phyloP scores from a whole-genome alignment of 2,888 invertebrate species.

The Leptinotarsa rubiginosa region DNA sequence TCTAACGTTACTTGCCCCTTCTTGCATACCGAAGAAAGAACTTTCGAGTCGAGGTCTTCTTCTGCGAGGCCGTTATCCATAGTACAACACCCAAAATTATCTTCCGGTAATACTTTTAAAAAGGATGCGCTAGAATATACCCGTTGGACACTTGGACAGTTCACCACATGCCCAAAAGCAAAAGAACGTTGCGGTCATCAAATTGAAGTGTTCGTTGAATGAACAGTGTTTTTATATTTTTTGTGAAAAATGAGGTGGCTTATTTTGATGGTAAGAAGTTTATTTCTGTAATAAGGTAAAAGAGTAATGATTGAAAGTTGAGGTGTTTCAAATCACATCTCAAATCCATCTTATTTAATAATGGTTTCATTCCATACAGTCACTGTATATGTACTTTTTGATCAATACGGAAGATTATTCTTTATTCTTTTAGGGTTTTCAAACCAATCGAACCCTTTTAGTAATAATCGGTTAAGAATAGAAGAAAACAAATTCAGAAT shows the following conservation, averaged over 20 bases:
- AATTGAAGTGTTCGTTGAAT: slow-evolving; percentile 15
- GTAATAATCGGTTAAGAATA: too few species aligned
- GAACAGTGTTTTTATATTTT: slow-evolving; percentile 32
- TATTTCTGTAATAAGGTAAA: background rate
- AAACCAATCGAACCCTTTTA: too few species aligned
- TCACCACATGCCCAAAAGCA: slow-evolving; percentile 55
- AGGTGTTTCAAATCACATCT: slow-evolving; percentile 10
- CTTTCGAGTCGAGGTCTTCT: slow-evolving; percentile 50
- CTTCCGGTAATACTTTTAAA: slow-evolving; percentile 61
- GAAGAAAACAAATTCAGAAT: too few species aligned
- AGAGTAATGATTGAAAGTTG: background rate
- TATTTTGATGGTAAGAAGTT: slow-evolving; percentile 53
- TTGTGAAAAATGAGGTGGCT: slow-evolving; percentile 52
- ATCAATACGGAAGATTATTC: too few species aligned
- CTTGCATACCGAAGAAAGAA: slow-evolving; percentile 54
- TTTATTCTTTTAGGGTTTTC: too few species aligned
- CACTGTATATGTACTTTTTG: too few species aligned
- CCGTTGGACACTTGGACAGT: slow-evolving; percentile 59
- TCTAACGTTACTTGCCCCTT: slow-evolving; percentile 60
- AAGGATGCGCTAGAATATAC: slow-evolving; percentile 59
- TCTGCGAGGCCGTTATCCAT: slow-evolving; percentile 43
- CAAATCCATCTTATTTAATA: too few species aligned
- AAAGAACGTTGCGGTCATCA: slow-evolving; percentile 45
- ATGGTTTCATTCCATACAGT: too few species aligned
- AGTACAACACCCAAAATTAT: slow-evolving; percentile 55